Evolutionary conservation across 2,888 invertebrate genomes (phyloP).

Genomic region (Himalopsyche tibetana): DNA sequence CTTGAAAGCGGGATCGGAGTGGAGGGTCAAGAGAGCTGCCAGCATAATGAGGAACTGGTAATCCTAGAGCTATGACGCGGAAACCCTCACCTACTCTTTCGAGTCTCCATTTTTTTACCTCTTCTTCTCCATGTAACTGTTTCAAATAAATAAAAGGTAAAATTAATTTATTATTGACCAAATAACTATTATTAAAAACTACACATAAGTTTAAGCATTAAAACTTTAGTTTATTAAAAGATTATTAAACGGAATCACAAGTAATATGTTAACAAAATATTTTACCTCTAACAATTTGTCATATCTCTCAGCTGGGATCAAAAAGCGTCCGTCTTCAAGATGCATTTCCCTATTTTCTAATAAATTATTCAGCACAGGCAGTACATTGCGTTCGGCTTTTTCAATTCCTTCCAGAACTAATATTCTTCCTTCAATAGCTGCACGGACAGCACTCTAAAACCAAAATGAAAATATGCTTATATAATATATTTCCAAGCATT

Average conservation of each 20-base stretch:
- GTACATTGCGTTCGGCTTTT: constrained; percentile 97
- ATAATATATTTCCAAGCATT: neutral
- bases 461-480: constrained; percentile 38
- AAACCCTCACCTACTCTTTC: constrained; percentile 95
- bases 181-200: neutral
- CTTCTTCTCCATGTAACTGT: constrained; percentile 86
- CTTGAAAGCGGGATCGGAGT: constrained; percentile 95
- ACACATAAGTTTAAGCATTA: neutral
- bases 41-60: constrained; percentile 91
- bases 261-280: constrained; percentile 49
- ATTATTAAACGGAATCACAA: too few relatives aligned
- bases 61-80: constrained; percentile 93
- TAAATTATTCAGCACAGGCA: constrained; percentile 96
- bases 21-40: constrained; percentile 98
- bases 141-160: constrained; percentile 7
- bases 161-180: neutral
- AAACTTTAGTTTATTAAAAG: neutral
- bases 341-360: constrained; percentile 99
- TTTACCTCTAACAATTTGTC: constrained; percentile 90
- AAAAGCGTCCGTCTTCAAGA: constrained; percentile 95
- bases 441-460: constrained; percentile 91
- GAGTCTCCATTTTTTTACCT: constrained; percentile 91
- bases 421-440: constrained; percentile 91
- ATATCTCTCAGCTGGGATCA: constrained; percentile 92
- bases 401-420: constrained; percentile 97